Evolutionary conservation across 2,888 invertebrate genomes (phyloP), one percentile per base, ranked within the genome.

Genomic region (Drosophila longiperda): DNA sequence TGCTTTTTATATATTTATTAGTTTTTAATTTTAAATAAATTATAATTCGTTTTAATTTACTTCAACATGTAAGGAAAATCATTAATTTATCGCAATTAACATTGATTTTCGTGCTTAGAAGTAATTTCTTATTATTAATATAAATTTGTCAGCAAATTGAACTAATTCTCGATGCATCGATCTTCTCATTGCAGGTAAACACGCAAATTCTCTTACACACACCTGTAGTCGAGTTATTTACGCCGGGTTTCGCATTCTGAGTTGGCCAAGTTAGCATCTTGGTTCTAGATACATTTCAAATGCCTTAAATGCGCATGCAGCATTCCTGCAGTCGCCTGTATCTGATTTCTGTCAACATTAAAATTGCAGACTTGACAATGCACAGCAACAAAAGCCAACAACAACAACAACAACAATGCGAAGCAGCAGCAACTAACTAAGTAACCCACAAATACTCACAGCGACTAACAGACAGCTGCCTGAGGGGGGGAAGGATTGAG

Each of bases 281-380:
- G 76, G 53, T 52, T 69, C 55, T 38, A 80, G 77, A 83, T 88
- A 75, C 87, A 81, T 89, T 87, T 83, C 69, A 80, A 89, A 89
- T 87, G 75, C 85, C 85, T 89, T 89, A 85, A 85, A 89, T 85
- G 89, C 87, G 87, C 87, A 86, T 82, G 89, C 89, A 82, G 89
- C 89, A 87, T 89, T 87, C 84, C 87, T 80, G 74, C 54, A 72
- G 76, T 77, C 78, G 74, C 73, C 81, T 78, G 80, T 87, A 90
- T 90, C 91, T 90, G 86, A 85, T 91, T 87, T 83, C 82, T 88
- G 88, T 90, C 90, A 89, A 87, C 87, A 85, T 87, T 87, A 90
- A 91, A 91, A 90, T 83, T 83, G 88, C 83, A 85, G 80, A 87
- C 86, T 82, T 83, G 86, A 89, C 83, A 87, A 89, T 85, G 88